Base-by-base conservation (phyloP, 2,888 invertebrate species). In the Mesoligia furuncula region DNA sequence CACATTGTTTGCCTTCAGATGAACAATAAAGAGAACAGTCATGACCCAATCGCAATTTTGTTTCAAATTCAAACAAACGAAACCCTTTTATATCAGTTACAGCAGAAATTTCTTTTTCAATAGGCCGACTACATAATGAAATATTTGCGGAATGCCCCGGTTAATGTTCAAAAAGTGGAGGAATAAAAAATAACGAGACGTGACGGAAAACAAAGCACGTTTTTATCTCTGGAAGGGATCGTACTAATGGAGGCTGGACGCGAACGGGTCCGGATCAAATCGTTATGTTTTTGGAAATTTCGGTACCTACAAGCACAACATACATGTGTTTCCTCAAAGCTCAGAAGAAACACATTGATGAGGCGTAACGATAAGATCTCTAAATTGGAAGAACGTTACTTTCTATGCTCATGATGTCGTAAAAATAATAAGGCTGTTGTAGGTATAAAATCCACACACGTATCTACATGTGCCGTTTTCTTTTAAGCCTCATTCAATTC, bases 191-290 rank as follows among this genome's bases (percentile, higher is more conserved):
- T 94, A 94, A 94, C 91, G 91, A 92, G 87, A 95, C 94, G 95
- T 95, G 95, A 95, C 93, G 94, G 91, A 90, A 93, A 94, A 95
- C 94, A 95, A 95, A 95, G 93, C 94, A 93, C 93, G 92, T 94
- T 95, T 94, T 95, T 95, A 95, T 95, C 94, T 93, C 87, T 91
- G 89, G 91, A 92, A 93, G 91, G 94, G 94, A 94, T 95, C 95
- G 90, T 89, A 89, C 91, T 95, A 95, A 95, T 95, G 93, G 93
- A 91, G 84, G 92, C 91, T 89, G 92, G 91, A 91, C 91, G 91
- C 89, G 89, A 91, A 85, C 81, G 86, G 87, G 90, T 90, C 90
- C 87, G 90, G 87, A 89, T 89, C 85, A 90, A 88, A 90, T 91
- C 89, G 89, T 87, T 84, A 88, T 88, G 85, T 89, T 89, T 85